A percentile compares a stretch with the other conserved stretches of the same genome.
These are phyloP conservation scores for Lepus townsendii DNA, from an alignment of 2,797 vertebrate genomes.

Conservation along the genomic window DNA sequence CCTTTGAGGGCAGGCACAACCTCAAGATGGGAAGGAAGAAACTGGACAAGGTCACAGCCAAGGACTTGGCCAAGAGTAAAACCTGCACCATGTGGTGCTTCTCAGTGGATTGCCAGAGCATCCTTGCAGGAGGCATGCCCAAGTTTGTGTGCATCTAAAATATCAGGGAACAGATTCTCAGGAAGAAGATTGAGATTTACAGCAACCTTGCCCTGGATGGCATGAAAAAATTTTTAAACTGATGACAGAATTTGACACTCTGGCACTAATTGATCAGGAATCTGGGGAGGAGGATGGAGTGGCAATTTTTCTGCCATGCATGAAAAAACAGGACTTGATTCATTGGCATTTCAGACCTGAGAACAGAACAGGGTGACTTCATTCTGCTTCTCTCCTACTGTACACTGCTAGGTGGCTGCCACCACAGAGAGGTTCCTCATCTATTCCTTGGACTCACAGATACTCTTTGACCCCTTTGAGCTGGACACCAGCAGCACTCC, in stretches of 20 bases:
- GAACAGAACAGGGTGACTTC: slow-evolving; percentile 96
- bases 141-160: slow-evolving; percentile 98
- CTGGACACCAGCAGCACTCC: slow-evolving; percentile 96
- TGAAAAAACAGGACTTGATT: slow-evolving; percentile 96
- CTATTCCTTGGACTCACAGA: slow-evolving; percentile 94
- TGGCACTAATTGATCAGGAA: slow-evolving; percentile 96
- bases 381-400: slow-evolving; percentile 96
- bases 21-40: slow-evolving; percentile 96
- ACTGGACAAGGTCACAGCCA: slow-evolving; percentile 96
- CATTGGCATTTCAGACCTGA: slow-evolving; percentile 97
- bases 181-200: slow-evolving; percentile 98
- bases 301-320: slow-evolving; percentile 94
- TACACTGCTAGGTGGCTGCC: slow-evolving; percentile 96
- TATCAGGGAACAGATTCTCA: slow-evolving; percentile 94
- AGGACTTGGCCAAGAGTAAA: slow-evolving; percentile 96
- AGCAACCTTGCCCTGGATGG: slow-evolving; percentile 97
- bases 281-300: slow-evolving; percentile 93
- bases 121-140: slow-evolving; percentile 96
- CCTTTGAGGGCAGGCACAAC: slow-evolving; percentile 94
- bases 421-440: slow-evolving; percentile 97
- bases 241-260: slow-evolving; percentile 98
- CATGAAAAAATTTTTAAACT: slow-evolving; percentile 98
- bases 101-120: slow-evolving; percentile 95
- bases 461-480: slow-evolving; percentile 97
- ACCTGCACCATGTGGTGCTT: slow-evolving; percentile 97